Evolutionary conservation across 2,888 invertebrate species (phyloP).

Genomic region (Habroteleia sp.): DNA sequence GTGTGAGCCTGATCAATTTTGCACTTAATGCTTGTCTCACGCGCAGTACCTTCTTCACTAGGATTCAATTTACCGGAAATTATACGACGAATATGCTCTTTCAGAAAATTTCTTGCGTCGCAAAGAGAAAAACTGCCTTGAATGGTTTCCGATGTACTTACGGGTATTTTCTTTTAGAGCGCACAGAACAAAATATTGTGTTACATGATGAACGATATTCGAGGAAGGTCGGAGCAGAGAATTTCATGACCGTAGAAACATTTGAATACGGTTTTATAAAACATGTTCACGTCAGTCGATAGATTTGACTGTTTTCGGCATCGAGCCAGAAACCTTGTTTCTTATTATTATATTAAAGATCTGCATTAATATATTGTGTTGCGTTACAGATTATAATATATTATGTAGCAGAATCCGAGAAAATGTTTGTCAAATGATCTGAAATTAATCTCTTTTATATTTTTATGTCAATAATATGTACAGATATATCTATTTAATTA

Average conservation of each 20-base stretch:
- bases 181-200: constrained; percentile 10
- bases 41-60: constrained; percentile 20
- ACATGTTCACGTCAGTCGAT: constrained; percentile 6
- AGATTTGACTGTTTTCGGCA: constrained; percentile 19
- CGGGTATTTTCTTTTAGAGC: constrained; percentile 1
- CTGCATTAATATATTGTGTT: constrained; percentile 31
- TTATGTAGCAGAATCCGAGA: too few relatives aligned
- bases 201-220: constrained; percentile 7
- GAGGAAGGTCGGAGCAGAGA: not conserved
- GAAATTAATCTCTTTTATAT: too few relatives aligned
- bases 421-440: too few relatives aligned
- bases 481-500: too few relatives aligned
- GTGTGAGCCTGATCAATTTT: constrained; percentile 54
- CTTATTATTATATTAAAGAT: constrained; percentile 28
- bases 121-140: constrained; percentile 1
- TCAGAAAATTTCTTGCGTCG: constrained; percentile 13
- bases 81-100: constrained; percentile 43
- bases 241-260: constrained; percentile 5
- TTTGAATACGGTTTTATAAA: constrained; percentile 1
- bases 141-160: constrained; percentile 15
- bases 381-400: constrained; percentile 17
- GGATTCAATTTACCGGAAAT: constrained; percentile 53
- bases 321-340: constrained; percentile 25
- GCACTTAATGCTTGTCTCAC: constrained; percentile 46
- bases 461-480: too few relatives aligned